Base-by-base conservation (phyloP, 2,797 vertebrate genomes). In the Psittacula derbiana region DNA sequence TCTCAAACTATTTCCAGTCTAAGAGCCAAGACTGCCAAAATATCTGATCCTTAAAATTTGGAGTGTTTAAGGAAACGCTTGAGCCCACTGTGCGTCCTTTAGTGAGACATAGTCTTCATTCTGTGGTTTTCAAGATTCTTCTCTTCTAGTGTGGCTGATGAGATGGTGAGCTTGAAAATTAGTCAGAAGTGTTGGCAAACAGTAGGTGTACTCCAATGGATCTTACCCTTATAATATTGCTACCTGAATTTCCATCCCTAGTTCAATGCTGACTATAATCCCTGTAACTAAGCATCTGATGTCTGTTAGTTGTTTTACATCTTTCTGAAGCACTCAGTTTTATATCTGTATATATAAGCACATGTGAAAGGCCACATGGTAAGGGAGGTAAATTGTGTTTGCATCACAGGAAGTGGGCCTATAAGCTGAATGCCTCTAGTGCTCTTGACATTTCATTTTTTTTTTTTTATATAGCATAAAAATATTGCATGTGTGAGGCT, bases 301-400 rank as follows among this genome's bases (percentile, higher is more conserved):
- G 40, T 11, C 23, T 50, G 2, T 60, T 76, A 19, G 9, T 80
- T 76, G 12, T 70, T 40, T 65, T 66, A 25, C 17, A 4, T 60
- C 31, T 64, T 69, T 76, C 33, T 41, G 71, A 67, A 57, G 31
- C 5, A 9, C 15, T 19, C 12, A 8, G 40, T 55, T 80, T 61
- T 86, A 1, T 21, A 3, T 20, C 19, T 7, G 24, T 13, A 7
- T 31, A 1, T 33, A 0, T 11, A 50, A 85, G n/a, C 0, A 2
- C n/a, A 10, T 18, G 9, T 11, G 20, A 40, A 80, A 74, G 50
- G 40, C 36, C 44, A 40, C 1, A 1, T 10, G 28, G 19, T 28
- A 30, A 23, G 21, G 66, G 46, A 43, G 4, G 12, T 49, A 4
- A 11, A 14, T 3, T 23, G 33, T 33, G 30, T 50, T 70, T 82